Evolutionary conservation across 2,888 invertebrate species (phyloP), one percentile per base, ranked within the genome.

Genomic region (Allygus modestus): DNA sequence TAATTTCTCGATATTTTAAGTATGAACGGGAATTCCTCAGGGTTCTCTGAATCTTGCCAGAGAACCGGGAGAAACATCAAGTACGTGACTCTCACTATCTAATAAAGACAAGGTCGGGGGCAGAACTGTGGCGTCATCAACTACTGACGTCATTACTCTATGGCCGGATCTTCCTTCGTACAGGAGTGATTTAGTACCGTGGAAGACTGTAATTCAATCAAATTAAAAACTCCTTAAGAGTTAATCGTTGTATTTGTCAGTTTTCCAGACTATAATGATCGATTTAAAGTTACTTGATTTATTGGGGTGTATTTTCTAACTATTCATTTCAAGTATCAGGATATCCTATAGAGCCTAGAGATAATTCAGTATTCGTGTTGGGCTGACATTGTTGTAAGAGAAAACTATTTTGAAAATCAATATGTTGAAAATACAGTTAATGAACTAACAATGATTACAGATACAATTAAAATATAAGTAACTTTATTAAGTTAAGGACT

Each of bases 121-220:
- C 4, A 31, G 23, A 31, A 1, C 73, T 0, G 28, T 73, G 73
- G 41, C 73, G 73, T 73, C 33, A 37, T 20, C 2, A 28, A 46
- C 4, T 11, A 23, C 1, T 61, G 61, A 61, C 61, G 61, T 61
- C 61, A 61, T 15, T 23, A 17, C 4, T 61, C 12, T 15, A 11
- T n/a, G 37, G 41, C 73, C 73, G 73, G 73, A 73, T 73, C 73
- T 73, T 73, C 73, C 73, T 73, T 37, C 20, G 73, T 41, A 41
- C 41, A 15, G 5, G 58, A 23, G 28, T 65, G 65, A 65, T 65
- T 65, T 65, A 65, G 65, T 65, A 15, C 28, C 65, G 1, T 58
- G 65, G 31, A 28, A 17, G 9, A 28, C 65, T 65, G 65, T 28
- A 65, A 65, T 65, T 65, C 65, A 28, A 31, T 31, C 65, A 65